Percentiles rank a stretch among this genome's conserved stretches.
These are phyloP conservation scores for Passerculus sandwichensis DNA, from an alignment of 2,797 vertebrate species.

Conservation along the genomic window DNA sequence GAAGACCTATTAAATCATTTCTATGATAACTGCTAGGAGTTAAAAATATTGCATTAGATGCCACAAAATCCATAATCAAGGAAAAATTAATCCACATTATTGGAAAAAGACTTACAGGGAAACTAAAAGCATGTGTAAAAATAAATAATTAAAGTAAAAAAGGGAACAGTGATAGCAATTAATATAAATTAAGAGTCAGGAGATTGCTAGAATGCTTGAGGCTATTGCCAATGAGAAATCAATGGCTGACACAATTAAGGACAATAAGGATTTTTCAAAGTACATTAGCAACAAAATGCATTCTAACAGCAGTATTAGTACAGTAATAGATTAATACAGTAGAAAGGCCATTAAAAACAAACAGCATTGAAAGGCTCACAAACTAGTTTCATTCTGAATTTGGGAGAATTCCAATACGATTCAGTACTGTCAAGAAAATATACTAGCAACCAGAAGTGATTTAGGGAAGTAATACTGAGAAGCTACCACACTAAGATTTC, in stretches of 20 bases:
- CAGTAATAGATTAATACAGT: slow-evolving; percentile 27
- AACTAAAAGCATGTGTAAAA: not conserved
- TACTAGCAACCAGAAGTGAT: not conserved
- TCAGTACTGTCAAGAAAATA: slow-evolving; percentile 13
- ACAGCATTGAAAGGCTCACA: not conserved
- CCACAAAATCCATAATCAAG: not conserved
- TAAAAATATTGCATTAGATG: not conserved
- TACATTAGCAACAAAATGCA: slow-evolving; percentile 51
- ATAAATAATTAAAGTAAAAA: slow-evolving; percentile 24
- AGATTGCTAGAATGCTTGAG: slow-evolving; percentile 25
- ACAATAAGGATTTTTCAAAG: slow-evolving; percentile 61
- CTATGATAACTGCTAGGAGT: not conserved
- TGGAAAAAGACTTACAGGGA: not conserved
- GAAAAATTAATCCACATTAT: slow-evolving; percentile 13
- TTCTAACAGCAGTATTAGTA: slow-evolving; percentile 41
- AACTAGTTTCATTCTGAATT: not conserved
- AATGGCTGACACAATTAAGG: slow-evolving; percentile 52
- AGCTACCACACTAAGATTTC: not conserved
- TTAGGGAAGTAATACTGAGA: not conserved
- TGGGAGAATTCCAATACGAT: not conserved
- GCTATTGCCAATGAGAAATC: slow-evolving; percentile 48
- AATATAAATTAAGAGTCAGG: slow-evolving; percentile 53
- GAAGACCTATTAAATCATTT: not conserved
- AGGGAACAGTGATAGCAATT: not conserved
- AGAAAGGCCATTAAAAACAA: not conserved